Conservation (phyloP, 2,888 invertebrate genomes). For the Tridacna crocea region DNA sequence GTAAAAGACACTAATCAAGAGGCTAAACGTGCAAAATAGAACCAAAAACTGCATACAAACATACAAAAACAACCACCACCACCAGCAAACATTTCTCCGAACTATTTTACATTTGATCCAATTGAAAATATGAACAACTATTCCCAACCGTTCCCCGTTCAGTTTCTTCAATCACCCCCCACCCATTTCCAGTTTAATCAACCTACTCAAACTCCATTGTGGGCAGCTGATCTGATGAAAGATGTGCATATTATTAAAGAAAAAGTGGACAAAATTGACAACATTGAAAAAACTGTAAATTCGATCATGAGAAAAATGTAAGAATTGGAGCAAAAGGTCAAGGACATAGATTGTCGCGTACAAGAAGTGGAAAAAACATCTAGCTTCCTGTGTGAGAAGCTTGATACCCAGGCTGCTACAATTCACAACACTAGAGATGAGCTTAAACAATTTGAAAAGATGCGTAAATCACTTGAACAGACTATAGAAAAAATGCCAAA, state of each 20-base stretch:
- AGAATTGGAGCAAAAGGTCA: background rate
- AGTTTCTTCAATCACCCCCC: background rate
- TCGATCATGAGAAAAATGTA: background rate
- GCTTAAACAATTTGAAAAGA: too few relatives aligned
- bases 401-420: too few relatives aligned
- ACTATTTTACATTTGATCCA: too few relatives aligned
- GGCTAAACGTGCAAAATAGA: too few relatives aligned
- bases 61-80: too few relatives aligned
- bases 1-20: too few relatives aligned
- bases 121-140: too few relatives aligned
- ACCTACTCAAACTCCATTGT: background rate
- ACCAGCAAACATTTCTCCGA: too few relatives aligned
- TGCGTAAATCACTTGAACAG: too few relatives aligned
- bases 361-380: background rate
- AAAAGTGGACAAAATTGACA: background rate
- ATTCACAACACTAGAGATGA: too few relatives aligned
- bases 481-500: background rate
- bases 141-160: background rate
- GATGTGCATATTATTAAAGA: background rate
- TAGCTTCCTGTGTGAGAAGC: background rate
- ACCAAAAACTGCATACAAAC: too few relatives aligned
- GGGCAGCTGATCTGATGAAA: background rate
- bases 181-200: background rate
- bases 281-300: background rate
- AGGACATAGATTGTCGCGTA: background rate